A percentile compares a stretch with the other conserved stretches of the same genome.
These are phyloP conservation scores for Actinemys pallida DNA, from an alignment of 2,113 vertebrate genomes.

Conservation along the genomic window DNA sequence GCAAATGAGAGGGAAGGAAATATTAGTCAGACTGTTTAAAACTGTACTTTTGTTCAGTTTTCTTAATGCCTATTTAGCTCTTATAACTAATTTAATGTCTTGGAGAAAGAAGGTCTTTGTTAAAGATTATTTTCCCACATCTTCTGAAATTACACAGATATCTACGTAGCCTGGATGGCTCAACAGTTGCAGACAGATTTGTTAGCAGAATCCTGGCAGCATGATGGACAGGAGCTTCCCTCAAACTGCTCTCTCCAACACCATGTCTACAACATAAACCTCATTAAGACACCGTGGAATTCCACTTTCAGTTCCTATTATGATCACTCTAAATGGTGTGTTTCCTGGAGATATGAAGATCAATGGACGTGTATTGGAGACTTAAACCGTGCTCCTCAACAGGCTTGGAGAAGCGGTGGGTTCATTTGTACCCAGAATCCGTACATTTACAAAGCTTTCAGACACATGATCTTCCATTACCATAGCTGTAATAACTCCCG, in stretches of 20 bases:
- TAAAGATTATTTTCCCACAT: not conserved
- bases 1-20: not conserved
- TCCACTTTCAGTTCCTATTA: slow-evolving; percentile 81
- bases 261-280: slow-evolving; percentile 87
- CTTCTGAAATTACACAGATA: slow-evolving; percentile 81
- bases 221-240: slow-evolving; percentile 77
- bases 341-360: slow-evolving; percentile 77
- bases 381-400: slow-evolving; percentile 85
- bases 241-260: slow-evolving; percentile 93
- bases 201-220: slow-evolving; percentile 90
- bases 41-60: not conserved
- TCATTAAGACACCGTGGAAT: slow-evolving; percentile 73
- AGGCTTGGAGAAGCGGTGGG: slow-evolving; percentile 89
- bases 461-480: slow-evolving; percentile 79
- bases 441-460: slow-evolving; percentile 86
- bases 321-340: slow-evolving; percentile 95
- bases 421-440: slow-evolving; percentile 87
- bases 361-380: slow-evolving; percentile 91
- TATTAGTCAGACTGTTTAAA: not conserved
- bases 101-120: not conserved
- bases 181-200: slow-evolving; percentile 86
- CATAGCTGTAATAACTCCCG: slow-evolving; percentile 76
- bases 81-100: not conserved
- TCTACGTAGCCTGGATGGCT: slow-evolving; percentile 91
- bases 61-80: not conserved